A percentile compares a stretch with the other conserved stretches of the same genome.
These are phyloP conservation scores for Vimba vimba DNA, from an alignment of 2,113 vertebrate genomes.

Conservation along the genomic window DNA sequence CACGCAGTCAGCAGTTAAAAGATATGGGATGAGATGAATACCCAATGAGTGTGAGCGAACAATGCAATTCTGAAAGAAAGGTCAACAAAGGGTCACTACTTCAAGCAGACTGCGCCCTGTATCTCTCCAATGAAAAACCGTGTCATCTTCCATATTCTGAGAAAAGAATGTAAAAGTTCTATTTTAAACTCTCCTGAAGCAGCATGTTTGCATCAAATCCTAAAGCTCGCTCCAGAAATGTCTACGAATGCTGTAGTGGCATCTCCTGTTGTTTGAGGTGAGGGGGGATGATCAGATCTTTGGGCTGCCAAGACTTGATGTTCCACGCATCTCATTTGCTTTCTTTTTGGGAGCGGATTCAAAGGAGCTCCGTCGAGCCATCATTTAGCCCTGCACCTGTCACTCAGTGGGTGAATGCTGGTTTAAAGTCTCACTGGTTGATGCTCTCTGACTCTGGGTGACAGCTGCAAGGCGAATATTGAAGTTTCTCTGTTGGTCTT, in stretches of 20 bases:
- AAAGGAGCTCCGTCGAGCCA: constrained; percentile 51
- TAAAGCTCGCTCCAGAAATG: constrained; percentile 14
- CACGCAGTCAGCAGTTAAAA: constrained; percentile 56
- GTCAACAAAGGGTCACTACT: constrained; percentile 38
- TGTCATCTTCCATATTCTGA: neutral
- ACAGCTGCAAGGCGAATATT: constrained; percentile 56
- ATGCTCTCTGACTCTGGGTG: constrained; percentile 57
- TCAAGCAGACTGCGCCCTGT: neutral
- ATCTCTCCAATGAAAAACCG: constrained; percentile 7
- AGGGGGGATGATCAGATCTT: constrained; percentile 41
- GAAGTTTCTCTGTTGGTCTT: constrained; percentile 54
- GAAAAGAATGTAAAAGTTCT: neutral
- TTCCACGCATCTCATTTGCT: constrained; percentile 53
- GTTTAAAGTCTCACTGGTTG: constrained; percentile 52
- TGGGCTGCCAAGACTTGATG: constrained; percentile 4
- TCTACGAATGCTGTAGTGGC: constrained; percentile 14
- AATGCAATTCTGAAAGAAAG: constrained; percentile 39
- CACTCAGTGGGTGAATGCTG: constrained; percentile 42
- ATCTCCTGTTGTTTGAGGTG: constrained; percentile 34
- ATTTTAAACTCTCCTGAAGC: constrained; percentile 19
- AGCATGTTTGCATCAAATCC: constrained; percentile 35
- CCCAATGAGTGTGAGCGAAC: constrained; percentile 40
- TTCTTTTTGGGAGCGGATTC: constrained; percentile 55
- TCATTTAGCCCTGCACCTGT: constrained; percentile 59
- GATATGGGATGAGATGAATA: constrained; percentile 44